These are phyloP conservation scores for Brachionus koreanus DNA, from an alignment of 1,140 invertebrate species.

Conservation along the genomic window DNA sequence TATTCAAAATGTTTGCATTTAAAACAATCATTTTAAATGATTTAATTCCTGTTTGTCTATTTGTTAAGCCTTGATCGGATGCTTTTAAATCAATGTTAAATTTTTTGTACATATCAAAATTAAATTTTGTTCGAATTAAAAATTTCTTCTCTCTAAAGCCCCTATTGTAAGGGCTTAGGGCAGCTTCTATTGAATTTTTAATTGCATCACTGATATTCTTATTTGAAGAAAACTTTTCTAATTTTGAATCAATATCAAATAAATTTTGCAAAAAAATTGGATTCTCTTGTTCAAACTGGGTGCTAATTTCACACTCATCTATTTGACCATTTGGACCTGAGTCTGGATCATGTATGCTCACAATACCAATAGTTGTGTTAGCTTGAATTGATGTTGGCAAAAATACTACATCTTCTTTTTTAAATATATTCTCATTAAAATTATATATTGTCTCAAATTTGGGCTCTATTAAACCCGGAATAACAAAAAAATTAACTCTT, in stretches of 20 bases:
- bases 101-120: background rate
- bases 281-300: background rate
- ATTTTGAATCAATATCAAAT: background rate
- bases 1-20: background rate
- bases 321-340: constrained; percentile 6
- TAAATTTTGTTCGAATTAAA: background rate
- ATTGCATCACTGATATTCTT: background rate
- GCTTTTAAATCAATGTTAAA: background rate
- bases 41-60: background rate
- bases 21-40: background rate
- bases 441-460: constrained; percentile 2
- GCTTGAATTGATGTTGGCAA: background rate
- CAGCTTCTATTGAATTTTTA: background rate
- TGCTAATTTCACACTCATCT: background rate
- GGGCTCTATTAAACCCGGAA: constrained; percentile 25
- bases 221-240: background rate
- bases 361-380: constrained; percentile 32
- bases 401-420: constrained; percentile 7
- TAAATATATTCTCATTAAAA: background rate
- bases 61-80: background rate
- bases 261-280: constrained; percentile 23
- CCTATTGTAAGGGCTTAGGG: background rate
- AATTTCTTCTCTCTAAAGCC: background rate
- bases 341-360: background rate
- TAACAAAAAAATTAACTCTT: constrained; percentile 13